Conservation (phyloP, 2,797 vertebrate species). For the Syngnathus rostellatus region DNA sequence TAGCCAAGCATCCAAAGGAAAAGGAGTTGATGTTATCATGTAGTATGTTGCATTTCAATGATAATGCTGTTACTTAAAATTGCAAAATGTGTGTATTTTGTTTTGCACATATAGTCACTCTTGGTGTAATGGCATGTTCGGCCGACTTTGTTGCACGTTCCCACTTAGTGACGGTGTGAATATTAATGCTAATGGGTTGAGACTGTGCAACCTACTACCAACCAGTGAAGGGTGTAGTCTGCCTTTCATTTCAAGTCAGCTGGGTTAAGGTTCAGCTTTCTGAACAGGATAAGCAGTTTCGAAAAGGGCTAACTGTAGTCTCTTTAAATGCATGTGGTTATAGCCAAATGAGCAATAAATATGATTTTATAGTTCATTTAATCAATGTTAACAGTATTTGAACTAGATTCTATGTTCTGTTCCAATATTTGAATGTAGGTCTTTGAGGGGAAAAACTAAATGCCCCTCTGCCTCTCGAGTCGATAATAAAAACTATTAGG, state of each 20-base stretch:
- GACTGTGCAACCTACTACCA: neutral
- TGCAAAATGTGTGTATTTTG: too few species aligned
- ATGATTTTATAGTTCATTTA: neutral
- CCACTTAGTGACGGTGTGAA: neutral
- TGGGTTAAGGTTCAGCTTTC: neutral
- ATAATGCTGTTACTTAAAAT: too few species aligned
- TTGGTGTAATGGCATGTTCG: too few species aligned
- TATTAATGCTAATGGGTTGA: neutral
- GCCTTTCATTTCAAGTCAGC: neutral
- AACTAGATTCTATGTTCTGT: constrained; percentile 1
- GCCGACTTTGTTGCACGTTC: neutral
- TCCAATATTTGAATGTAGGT: constrained; percentile 15
- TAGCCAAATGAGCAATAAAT: neutral
- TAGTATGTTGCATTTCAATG: too few species aligned
- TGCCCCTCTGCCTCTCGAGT: constrained; percentile 17
- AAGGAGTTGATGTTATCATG: too few species aligned
- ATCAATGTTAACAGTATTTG: neutral
- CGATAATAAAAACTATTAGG: constrained; percentile 64
- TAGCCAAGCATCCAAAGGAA: too few species aligned
- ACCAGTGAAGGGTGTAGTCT: neutral
- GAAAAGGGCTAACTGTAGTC: neutral
- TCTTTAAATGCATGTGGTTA: neutral
- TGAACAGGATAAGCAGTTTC: neutral
- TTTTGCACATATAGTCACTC: too few species aligned
- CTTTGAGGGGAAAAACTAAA: constrained; percentile 27